These are phyloP conservation scores for Galleria mellonella DNA, from an alignment of 1,140 invertebrate genomes.

Conservation along the genomic window DNA sequence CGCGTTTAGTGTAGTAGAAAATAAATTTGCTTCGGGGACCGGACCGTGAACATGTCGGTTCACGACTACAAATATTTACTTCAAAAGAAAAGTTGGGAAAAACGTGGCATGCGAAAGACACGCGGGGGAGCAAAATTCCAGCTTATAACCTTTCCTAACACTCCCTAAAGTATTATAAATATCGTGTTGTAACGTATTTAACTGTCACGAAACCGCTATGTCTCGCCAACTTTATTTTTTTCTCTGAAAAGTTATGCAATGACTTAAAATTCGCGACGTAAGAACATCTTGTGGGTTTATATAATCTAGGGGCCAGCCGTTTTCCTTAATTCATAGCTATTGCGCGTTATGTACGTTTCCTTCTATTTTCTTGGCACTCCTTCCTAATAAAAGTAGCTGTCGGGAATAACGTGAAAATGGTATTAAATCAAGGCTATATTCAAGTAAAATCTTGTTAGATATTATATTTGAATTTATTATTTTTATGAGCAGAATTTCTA, in stretches of 20 bases:
- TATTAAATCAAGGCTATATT: too few relatives aligned
- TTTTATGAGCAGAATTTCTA: too few relatives aligned
- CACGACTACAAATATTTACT: constrained; percentile 20
- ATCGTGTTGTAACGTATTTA: constrained; percentile 30
- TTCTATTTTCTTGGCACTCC: constrained; percentile 8
- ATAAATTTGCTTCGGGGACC: constrained; percentile 41
- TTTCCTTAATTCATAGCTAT: constrained; percentile 2
- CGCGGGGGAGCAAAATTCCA: constrained; percentile 39
- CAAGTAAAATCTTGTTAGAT: too few relatives aligned
- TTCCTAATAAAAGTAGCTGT: constrained; percentile 4
- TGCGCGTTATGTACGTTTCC: neutral
- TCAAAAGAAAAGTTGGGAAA: constrained; percentile 21
- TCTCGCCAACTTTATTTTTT: constrained; percentile 15
- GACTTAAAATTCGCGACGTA: constrained; percentile 2
- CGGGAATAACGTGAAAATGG: too few relatives aligned
- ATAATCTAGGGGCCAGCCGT: constrained; percentile 1
- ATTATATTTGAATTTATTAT: too few relatives aligned
- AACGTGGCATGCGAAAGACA: constrained; percentile 28
- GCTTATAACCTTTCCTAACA: constrained; percentile 36
- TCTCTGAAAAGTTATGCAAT: constrained; percentile 8
- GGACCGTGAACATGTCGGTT: constrained; percentile 28
- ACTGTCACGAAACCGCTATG: constrained; percentile 28
- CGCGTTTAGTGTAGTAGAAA: constrained; percentile 44
- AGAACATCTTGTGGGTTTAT: neutral
- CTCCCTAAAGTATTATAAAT: constrained; percentile 50